Percentiles rank a stretch among this genome's conserved stretches.
Evolutionary conservation across 2,113 vertebrate genomes (phyloP).

Genomic region (Corydoras sp.): DNA sequence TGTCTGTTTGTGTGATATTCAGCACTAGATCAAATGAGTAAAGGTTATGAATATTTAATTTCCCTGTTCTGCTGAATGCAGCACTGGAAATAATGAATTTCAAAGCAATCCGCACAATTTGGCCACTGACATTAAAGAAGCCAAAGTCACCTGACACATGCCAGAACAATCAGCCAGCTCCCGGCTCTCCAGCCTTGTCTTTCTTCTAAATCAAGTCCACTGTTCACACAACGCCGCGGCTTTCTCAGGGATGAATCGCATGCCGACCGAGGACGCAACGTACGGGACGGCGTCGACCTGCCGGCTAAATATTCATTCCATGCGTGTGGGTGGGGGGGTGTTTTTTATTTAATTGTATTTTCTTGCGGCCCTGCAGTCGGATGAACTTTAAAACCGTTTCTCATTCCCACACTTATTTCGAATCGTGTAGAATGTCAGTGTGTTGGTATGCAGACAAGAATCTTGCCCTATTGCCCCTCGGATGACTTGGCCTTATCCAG

Average conservation of each 20-base stretch:
- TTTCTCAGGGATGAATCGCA: not conserved
- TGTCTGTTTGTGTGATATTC: constrained; percentile 62
- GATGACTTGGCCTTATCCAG: constrained; percentile 36
- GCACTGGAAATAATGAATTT: constrained; percentile 60
- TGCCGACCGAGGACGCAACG: no score
- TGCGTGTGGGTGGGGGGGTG: no score
- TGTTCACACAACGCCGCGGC: constrained; percentile 10
- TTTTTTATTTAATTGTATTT: no score
- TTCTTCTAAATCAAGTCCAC: not conserved
- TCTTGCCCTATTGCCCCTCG: not conserved
- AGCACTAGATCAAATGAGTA: constrained; percentile 59
- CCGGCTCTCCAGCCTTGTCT: constrained; percentile 7
- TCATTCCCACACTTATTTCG: not conserved
- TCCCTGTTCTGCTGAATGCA: constrained; percentile 63
- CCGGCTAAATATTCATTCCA: no score
- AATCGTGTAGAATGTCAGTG: constrained; percentile 29
- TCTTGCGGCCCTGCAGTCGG: not conserved
- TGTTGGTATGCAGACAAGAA: constrained; percentile 30
- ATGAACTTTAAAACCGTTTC: not conserved
- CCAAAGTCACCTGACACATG: constrained; percentile 68
- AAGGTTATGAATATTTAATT: constrained; percentile 70
- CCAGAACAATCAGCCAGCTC: constrained; percentile 64
- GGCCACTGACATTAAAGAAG: constrained; percentile 67
- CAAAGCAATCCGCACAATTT: constrained; percentile 68
- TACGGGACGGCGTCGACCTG: no score